Evolutionary conservation across 2,113 vertebrate species (phyloP).

Genomic region (Micronycteris hirsuta): DNA sequence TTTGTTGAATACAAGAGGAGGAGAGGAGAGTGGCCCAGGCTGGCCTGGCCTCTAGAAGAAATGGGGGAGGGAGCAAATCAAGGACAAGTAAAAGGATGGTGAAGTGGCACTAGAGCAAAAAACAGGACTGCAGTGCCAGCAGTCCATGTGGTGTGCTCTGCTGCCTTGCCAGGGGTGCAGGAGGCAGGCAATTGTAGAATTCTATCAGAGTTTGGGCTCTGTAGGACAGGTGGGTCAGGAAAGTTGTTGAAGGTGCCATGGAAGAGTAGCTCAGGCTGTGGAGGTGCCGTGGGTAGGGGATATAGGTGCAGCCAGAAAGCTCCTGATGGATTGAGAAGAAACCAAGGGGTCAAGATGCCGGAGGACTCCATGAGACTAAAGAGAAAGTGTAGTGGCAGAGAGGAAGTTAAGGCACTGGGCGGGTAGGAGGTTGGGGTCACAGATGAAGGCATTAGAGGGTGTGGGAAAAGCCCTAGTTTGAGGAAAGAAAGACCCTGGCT

Average conservation of each 20-base stretch:
- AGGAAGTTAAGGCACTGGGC: not conserved
- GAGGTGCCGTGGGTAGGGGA: not conserved
- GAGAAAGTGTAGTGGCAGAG: not conserved
- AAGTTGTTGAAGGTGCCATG: not conserved
- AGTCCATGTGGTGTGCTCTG: not conserved
- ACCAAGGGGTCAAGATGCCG: not conserved
- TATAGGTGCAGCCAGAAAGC: not conserved
- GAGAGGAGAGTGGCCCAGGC: not conserved
- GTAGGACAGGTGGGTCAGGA: not conserved
- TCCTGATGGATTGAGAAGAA: not conserved
- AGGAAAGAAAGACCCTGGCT: constrained; percentile 1
- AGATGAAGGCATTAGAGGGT: not conserved
- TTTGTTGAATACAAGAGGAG: not conserved
- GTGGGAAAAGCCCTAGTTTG: not conserved
- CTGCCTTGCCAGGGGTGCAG: not conserved
- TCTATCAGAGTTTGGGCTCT: not conserved
- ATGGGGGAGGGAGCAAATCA: not conserved
- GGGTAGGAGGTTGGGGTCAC: not conserved
- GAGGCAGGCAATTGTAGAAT: not conserved
- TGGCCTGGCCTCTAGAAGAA: not conserved
- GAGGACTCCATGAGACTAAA: not conserved
- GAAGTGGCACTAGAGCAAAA: not conserved
- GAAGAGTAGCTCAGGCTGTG: not conserved
- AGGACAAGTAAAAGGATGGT: not conserved
- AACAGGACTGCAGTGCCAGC: not conserved